Percentiles rank a stretch among this genome's conserved stretches.
Evolutionary conservation across 2,888 invertebrate genomes (phyloP).

Genomic region (Pollenia griseotomentosa): DNA sequence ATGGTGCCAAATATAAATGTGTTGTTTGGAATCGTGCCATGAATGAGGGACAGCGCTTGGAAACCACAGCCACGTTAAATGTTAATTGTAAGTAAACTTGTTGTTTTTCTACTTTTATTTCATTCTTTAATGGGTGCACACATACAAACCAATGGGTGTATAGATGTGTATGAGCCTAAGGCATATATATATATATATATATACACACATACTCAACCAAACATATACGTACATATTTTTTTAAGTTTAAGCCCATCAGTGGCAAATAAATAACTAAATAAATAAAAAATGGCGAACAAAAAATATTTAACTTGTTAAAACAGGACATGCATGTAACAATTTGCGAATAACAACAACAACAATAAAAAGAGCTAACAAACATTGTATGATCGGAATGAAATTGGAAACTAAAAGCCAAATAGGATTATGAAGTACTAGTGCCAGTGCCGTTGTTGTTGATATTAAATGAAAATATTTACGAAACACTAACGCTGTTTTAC

Average conservation of each 20-base stretch:
- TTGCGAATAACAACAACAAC: slow-evolving; percentile 47
- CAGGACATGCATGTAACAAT: slow-evolving; percentile 64
- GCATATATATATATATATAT: background rate
- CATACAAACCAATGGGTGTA: background rate
- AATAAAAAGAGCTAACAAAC: slow-evolving; percentile 6
- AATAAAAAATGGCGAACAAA: background rate
- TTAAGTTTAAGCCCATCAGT: slow-evolving; percentile 51
- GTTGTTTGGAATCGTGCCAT: slow-evolving; percentile 96
- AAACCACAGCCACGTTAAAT: slow-evolving; percentile 91
- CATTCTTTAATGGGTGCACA: slow-evolving; percentile 13
- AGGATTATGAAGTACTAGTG: slow-evolving; percentile 53
- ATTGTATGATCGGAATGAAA: slow-evolving; percentile 46
- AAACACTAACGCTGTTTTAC: slow-evolving; percentile 22
- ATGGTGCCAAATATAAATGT: slow-evolving; percentile 92
- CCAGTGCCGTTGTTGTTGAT: background rate
- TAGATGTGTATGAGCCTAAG: slow-evolving; percentile 18
- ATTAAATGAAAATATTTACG: slow-evolving; percentile 63
- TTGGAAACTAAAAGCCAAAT: slow-evolving; percentile 67
- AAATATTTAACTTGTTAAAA: slow-evolving; percentile 65
- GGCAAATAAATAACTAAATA: slow-evolving; percentile 30
- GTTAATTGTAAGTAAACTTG: slow-evolving; percentile 92
- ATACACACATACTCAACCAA: background rate
- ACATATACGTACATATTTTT: slow-evolving; percentile 2
- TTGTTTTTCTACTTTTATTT: slow-evolving; percentile 40
- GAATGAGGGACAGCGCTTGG: slow-evolving; percentile 91